Evolutionary conservation across 1,140 invertebrate genomes (phyloP).

Genomic region (Cherax destructor): DNA sequence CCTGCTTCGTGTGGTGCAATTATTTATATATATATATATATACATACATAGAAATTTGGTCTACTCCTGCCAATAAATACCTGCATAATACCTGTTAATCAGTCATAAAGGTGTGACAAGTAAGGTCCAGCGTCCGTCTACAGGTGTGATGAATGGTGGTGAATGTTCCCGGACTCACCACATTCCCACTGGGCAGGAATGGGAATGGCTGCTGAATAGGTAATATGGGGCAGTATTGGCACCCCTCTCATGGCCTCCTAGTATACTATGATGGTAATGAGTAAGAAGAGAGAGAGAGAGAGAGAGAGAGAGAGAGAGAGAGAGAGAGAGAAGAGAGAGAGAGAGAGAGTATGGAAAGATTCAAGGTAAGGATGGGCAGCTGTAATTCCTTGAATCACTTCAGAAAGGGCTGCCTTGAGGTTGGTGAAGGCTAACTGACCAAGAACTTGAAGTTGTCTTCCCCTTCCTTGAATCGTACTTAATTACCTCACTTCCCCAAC

Average conservation of each 20-base stretch:
- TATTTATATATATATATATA: not conserved
- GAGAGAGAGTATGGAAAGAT: too few relatives aligned
- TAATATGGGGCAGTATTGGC: not conserved
- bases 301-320: not conserved
- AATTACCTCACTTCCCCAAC: too few relatives aligned
- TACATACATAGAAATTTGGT: not conserved
- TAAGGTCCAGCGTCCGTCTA: not conserved
- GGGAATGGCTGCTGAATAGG: not conserved
- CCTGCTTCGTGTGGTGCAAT: too few relatives aligned
- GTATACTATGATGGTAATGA: not conserved
- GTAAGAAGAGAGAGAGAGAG: not conserved
- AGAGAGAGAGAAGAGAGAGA: not conserved
- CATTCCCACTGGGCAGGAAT: not conserved
- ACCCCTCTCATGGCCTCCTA: not conserved
- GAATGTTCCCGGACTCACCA: not conserved
- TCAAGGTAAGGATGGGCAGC: too few relatives aligned
- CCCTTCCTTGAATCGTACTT: too few relatives aligned
- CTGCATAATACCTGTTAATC: not conserved
- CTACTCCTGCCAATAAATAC: not conserved
- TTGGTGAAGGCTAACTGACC: too few relatives aligned
- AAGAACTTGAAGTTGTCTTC: too few relatives aligned
- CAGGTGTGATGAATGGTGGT: not conserved
- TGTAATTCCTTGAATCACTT: too few relatives aligned
- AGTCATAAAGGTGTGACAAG: not conserved
- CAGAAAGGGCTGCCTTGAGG: too few relatives aligned